These are phyloP conservation scores for Cettia cetti DNA, from an alignment of 2,113 vertebrate genomes.

Conservation along the genomic window DNA sequence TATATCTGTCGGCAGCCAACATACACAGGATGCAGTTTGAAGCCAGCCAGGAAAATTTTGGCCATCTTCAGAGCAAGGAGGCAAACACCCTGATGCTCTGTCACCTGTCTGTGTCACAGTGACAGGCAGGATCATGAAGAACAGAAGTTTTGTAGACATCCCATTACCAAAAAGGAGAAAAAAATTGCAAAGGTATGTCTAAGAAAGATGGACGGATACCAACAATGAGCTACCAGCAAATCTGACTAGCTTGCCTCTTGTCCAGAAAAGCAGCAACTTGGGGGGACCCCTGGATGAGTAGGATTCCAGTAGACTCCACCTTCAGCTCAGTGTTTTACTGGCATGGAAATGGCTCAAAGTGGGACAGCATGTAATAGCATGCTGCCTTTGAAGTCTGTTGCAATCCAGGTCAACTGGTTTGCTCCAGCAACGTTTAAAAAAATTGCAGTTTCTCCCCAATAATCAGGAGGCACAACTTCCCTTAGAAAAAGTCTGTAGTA, in stretches of 20 bases:
- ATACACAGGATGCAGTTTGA: background rate
- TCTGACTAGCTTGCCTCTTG: background rate
- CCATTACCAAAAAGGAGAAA: background rate
- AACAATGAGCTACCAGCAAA: constrained; percentile 5
- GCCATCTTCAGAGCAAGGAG: constrained; percentile 32
- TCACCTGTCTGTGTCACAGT: background rate
- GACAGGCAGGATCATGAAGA: background rate
- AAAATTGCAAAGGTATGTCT: background rate
- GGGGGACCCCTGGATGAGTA: background rate
- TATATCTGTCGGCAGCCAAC: background rate
- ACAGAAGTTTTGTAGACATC: background rate
- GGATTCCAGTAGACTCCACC: constrained; percentile 29
- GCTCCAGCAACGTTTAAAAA: constrained; percentile 18
- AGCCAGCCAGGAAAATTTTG: constrained; percentile 22
- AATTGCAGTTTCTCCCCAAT: constrained; percentile 35
- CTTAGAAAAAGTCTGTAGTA: constrained; percentile 25
- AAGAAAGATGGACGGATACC: constrained; percentile 14
- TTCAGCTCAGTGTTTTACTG: constrained; percentile 41
- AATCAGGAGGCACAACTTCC: constrained; percentile 44
- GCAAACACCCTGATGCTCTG: background rate
- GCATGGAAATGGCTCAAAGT: constrained; percentile 49
- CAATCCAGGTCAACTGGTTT: constrained; percentile 41
- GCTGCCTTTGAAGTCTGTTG: background rate
- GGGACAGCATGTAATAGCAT: background rate
- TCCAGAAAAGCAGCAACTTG: constrained; percentile 21